phyloP scores from a whole-genome alignment of 2,888 invertebrate genomes.

The Merodon equestris region DNA sequence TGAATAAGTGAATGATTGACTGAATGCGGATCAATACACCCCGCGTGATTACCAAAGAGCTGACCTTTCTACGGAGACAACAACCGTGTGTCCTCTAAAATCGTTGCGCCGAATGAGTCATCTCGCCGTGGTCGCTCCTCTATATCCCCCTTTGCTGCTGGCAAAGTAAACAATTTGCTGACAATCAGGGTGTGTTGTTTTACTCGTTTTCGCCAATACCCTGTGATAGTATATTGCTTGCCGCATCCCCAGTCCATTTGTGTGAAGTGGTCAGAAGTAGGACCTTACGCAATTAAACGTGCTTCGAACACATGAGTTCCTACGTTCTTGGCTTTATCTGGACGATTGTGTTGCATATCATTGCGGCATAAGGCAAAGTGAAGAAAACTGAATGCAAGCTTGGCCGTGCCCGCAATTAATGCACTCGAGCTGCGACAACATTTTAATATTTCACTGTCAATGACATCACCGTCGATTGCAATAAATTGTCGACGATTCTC shows the following conservation, averaged over 20 bases:
- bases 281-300: slow-evolving; percentile 53
- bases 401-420: slow-evolving; percentile 28
- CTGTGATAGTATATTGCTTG: too few species aligned
- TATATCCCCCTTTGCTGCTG: too few species aligned
- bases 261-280: slow-evolving; percentile 23
- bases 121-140: too few species aligned
- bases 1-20: neutral
- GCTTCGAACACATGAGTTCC: slow-evolving; percentile 20
- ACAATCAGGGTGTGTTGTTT: neutral
- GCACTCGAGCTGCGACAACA: slow-evolving; percentile 24
- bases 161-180: neutral
- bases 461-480: slow-evolving; percentile 55
- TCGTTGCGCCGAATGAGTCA: too few species aligned
- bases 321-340: neutral
- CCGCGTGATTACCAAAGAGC: too few species aligned
- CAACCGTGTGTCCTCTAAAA: too few species aligned
- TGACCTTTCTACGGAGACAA: too few species aligned
- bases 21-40: too few species aligned
- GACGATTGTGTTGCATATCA: too few species aligned
- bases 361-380: too few species aligned
- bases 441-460: slow-evolving; percentile 58
- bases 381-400: neutral
- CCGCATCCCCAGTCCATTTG: too few species aligned
- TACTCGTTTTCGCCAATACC: too few species aligned
- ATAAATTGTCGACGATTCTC: slow-evolving; percentile 51